These are phyloP conservation scores for Smutsia temminckii DNA, from an alignment of 2,797 vertebrate genomes.

Conservation along the genomic window DNA sequence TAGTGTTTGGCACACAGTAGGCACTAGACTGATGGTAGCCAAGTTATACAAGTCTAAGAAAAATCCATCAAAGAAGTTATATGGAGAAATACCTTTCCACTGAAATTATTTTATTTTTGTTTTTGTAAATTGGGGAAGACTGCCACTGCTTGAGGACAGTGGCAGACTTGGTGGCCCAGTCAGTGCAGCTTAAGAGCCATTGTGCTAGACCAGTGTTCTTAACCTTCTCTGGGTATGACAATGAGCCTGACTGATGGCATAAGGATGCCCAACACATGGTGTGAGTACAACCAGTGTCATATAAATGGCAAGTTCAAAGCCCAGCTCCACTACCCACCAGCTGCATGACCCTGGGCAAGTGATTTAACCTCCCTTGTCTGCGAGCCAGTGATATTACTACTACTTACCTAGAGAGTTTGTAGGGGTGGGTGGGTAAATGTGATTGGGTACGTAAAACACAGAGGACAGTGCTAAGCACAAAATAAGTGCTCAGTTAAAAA, in stretches of 20 bases:
- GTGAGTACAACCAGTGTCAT: too few relatives aligned
- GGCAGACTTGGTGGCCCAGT: accelerated
- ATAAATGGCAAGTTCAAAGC: background rate
- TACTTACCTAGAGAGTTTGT: background rate
- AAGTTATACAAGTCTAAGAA: background rate
- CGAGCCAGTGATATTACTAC: background rate
- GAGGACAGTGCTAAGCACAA: background rate
- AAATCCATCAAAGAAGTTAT: background rate
- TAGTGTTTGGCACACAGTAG: background rate
- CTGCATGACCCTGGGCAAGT: background rate
- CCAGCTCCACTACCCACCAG: background rate
- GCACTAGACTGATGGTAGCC: background rate
- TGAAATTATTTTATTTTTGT: background rate
- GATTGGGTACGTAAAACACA: background rate
- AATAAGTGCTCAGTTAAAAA: background rate
- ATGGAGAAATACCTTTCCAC: background rate
- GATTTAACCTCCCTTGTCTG: background rate
- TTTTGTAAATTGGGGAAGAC: background rate
- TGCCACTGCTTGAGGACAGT: background rate
- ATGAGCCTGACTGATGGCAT: background rate
- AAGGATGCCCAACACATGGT: background rate
- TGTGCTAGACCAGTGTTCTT: background rate
- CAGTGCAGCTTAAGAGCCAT: background rate
- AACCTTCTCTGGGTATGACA: background rate
- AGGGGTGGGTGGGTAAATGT: background rate